A percentile compares a stretch with the other conserved stretches of the same genome.
Conservation (phyloP, 2,888 invertebrate genomes). For the Brachyptera putata region DNA sequence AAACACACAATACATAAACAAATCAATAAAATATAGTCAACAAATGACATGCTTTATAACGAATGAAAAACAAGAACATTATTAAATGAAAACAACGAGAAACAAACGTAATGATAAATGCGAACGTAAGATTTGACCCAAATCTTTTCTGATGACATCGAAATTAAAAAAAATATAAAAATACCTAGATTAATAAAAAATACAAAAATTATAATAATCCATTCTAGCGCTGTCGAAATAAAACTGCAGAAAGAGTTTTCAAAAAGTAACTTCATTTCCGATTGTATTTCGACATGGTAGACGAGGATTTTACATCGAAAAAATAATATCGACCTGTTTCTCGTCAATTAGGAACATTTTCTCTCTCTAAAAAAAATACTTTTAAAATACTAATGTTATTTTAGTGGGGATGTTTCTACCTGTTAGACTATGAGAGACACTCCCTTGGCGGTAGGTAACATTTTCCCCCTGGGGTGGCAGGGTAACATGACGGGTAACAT, state of each 20-base stretch:
- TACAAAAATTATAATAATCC: background rate
- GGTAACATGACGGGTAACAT: constrained; percentile 28
- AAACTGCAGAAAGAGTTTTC: background rate
- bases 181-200: background rate
- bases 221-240: background rate
- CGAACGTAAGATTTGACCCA: too few species aligned
- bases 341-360: constrained; percentile 19
- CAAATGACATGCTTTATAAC: too few species aligned
- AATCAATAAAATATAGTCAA: too few species aligned
- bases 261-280: background rate
- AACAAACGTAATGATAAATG: too few species aligned
- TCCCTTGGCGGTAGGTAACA: constrained; percentile 33
- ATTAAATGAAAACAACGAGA: too few species aligned
- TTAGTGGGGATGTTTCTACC: constrained; percentile 33
- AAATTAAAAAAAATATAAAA: background rate
- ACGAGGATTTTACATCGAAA: background rate
- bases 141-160: background rate
- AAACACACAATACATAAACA: too few species aligned
- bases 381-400: constrained; percentile 20
- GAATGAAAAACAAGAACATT: too few species aligned
- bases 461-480: constrained; percentile 28
- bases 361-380: background rate
- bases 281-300: too few species aligned
- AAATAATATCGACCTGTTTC: constrained; percentile 10
- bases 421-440: constrained; percentile 34